Percentiles rank a stretch among this genome's conserved stretches.
These are phyloP conservation scores for Apodemia arnacis DNA, from an alignment of 2,888 invertebrate species.

Conservation along the genomic window DNA sequence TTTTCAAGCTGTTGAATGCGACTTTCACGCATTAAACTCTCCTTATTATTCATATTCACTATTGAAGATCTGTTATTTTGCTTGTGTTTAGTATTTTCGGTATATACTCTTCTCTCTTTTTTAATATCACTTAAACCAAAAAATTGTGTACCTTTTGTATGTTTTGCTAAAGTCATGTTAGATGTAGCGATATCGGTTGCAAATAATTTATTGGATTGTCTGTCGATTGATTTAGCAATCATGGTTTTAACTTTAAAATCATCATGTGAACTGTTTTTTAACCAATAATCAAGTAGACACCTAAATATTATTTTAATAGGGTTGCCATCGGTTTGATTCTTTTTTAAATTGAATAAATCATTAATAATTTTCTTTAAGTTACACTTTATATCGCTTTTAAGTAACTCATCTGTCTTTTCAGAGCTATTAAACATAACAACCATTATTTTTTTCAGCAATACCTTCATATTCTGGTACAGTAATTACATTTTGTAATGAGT, in stretches of 20 bases:
- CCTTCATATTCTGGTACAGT: constrained; percentile 87
- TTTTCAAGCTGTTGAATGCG: constrained; percentile 90
- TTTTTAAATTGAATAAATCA: constrained; percentile 89
- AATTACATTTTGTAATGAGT: constrained; percentile 86
- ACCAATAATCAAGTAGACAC: constrained; percentile 90
- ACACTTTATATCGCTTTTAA: constrained; percentile 78
- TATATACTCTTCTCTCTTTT: constrained; percentile 51
- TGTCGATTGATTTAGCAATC: constrained; percentile 87
- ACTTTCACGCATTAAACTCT: constrained; percentile 89
- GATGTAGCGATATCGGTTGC: constrained; percentile 89
- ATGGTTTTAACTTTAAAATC: constrained; percentile 86
- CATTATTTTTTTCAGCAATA: constrained; percentile 89
- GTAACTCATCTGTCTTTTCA: constrained; percentile 55
- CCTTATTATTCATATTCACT: constrained; percentile 61
- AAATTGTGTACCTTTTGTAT: constrained; percentile 89
- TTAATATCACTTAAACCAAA: constrained; percentile 85
- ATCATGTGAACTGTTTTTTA: constrained; percentile 88
- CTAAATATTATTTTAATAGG: constrained; percentile 90
- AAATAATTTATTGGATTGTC: constrained; percentile 88
- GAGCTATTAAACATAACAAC: constrained; percentile 87
- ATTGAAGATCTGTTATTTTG: constrained; percentile 46
- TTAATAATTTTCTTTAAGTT: constrained; percentile 89
- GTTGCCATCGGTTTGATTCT: constrained; percentile 84
- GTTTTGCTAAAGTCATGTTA: constrained; percentile 83
- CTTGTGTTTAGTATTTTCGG: constrained; percentile 60